phyloP scores from a whole-genome alignment of 2,113 vertebrate species.

The Leptobrachium ailaonicum region DNA sequence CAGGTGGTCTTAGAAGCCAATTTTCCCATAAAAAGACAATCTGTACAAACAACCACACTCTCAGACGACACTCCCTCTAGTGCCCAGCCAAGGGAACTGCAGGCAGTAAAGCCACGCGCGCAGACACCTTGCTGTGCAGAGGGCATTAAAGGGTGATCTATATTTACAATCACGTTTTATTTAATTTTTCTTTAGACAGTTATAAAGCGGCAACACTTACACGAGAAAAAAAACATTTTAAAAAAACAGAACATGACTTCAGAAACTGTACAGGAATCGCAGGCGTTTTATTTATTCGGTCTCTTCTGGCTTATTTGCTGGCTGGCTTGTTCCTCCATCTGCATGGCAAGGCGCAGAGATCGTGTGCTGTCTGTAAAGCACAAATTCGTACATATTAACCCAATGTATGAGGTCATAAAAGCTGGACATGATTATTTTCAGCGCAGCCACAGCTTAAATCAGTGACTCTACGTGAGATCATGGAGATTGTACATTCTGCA shows the following conservation, averaged over 20 bases:
- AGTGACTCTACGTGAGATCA: no score
- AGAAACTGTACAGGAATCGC: neutral
- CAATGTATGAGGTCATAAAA: no score
- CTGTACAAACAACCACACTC: neutral
- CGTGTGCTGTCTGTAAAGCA: conserved; percentile 63
- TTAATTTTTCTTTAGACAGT: neutral
- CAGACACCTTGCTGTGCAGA: neutral
- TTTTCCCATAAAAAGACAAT: neutral
- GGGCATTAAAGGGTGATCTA: neutral
- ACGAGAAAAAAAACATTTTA: conserved; percentile 8
- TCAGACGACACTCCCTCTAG: neutral
- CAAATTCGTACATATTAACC: no score
- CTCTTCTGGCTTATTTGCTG: conserved; percentile 64
- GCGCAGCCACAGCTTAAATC: no score
- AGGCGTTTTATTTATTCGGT: conserved; percentile 52
- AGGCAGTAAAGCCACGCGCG: neutral
- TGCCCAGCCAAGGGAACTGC: neutral
- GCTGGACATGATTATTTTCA: no score
- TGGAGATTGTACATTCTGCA: no score
- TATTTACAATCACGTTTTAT: neutral
- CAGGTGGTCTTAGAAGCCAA: neutral
- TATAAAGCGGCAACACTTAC: neutral
- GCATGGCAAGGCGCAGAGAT: conserved; percentile 66
- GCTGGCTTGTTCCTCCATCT: conserved; percentile 73
- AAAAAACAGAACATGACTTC: neutral